phyloP scores from a whole-genome alignment of 2,113 vertebrate genomes.

The Dipodomys spectabilis region DNA sequence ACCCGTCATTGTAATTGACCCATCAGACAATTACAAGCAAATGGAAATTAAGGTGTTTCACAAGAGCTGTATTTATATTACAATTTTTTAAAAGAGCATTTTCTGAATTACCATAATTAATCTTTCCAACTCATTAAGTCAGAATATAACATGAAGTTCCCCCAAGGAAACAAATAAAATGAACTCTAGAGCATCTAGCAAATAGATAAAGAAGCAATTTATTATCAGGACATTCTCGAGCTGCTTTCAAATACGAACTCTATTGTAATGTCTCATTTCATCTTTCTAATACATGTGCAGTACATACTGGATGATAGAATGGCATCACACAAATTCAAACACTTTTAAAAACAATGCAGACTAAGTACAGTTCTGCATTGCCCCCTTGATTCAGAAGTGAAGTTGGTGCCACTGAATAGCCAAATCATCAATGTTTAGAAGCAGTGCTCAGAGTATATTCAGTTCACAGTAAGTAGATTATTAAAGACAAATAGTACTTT shows the following conservation, averaged over 20 bases:
- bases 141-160: constrained; percentile 76
- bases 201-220: constrained; percentile 83
- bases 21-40: constrained; percentile 76
- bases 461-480: constrained; percentile 74
- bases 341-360: constrained; percentile 79
- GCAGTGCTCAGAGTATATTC: constrained; percentile 81
- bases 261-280: constrained; percentile 80
- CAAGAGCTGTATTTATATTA: constrained; percentile 85
- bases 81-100: constrained; percentile 79
- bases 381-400: constrained; percentile 76
- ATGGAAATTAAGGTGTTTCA: constrained; percentile 86
- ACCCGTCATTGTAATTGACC: constrained; percentile 77
- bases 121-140: constrained; percentile 77
- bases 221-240: constrained; percentile 80
- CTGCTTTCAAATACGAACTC: constrained; percentile 83
- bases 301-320: constrained; percentile 81
- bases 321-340: constrained; percentile 84
- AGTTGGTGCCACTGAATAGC: constrained; percentile 78
- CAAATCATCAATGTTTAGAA: constrained; percentile 77
- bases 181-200: constrained; percentile 80
- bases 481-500: constrained; percentile 70
- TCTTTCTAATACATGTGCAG: constrained; percentile 85
- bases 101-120: constrained; percentile 77
- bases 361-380: constrained; percentile 77
- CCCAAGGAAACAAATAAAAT: constrained; percentile 79